phyloP scores from a whole-genome alignment of 2,888 invertebrate genomes.

The Cryptocheilus praepositus region DNA sequence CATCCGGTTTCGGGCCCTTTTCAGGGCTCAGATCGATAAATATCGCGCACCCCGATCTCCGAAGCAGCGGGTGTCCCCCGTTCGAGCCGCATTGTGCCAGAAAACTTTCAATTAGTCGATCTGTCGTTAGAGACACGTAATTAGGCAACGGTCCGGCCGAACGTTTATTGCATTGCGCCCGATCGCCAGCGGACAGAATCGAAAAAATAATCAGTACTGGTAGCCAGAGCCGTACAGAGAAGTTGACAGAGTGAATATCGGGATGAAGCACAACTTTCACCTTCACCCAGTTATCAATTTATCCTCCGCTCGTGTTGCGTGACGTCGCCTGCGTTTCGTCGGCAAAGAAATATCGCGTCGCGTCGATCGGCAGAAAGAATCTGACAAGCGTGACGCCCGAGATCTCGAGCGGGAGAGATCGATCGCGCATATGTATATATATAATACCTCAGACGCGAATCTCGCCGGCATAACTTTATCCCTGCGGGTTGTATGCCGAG shows the following conservation, averaged over 20 bases:
- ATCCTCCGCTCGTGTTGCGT: not conserved
- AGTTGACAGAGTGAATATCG: too few relatives aligned
- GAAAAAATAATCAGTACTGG: too few relatives aligned
- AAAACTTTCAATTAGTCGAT: conserved; percentile 1
- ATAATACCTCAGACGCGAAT: not conserved
- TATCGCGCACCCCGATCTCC: not conserved
- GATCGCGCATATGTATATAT: not conserved
- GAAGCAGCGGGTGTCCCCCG: not conserved
- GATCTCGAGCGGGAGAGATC: conserved; percentile 5
- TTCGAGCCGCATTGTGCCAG: not conserved
- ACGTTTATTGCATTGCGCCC: too few relatives aligned
- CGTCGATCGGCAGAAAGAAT: not conserved
- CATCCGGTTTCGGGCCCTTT: not conserved
- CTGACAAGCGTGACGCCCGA: not conserved
- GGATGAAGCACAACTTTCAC: too few relatives aligned
- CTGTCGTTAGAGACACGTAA: not conserved
- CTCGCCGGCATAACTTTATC: not conserved
- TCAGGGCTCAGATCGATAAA: conserved; percentile 1
- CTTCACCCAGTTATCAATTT: too few relatives aligned
- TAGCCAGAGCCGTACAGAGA: too few relatives aligned
- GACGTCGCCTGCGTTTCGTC: not conserved
- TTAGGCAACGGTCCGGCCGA: too few relatives aligned
- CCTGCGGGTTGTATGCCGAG: not conserved
- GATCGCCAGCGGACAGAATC: too few relatives aligned
- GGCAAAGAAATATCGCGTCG: not conserved